These are phyloP conservation scores for Theonella swinhoei DNA, from an alignment of 37 sponge, comb jelly and placozoan genomes.

Conservation along the genomic window DNA sequence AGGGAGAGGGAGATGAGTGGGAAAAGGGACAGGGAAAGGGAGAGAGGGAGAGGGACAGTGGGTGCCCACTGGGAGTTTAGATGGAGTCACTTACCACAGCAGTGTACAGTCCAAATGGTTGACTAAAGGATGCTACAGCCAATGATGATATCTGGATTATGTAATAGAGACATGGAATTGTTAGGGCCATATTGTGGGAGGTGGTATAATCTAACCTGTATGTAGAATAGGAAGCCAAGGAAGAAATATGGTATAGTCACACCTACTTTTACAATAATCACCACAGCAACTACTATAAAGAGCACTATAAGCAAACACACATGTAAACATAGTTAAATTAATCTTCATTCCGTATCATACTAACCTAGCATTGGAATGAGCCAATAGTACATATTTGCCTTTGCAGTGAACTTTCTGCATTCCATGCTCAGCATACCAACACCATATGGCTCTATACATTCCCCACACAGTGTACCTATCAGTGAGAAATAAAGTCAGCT, in stretches of 20 bases:
- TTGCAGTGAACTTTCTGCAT: slow-evolving; percentile 1
- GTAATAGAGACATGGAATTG: background rate
- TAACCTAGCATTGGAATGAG: slow-evolving; percentile 16
- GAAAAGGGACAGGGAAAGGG: too few species aligned
- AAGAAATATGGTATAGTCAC: slow-evolving; percentile 5
- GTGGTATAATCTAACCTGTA: too few species aligned
- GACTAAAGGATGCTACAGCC: background rate
- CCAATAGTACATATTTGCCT: background rate
- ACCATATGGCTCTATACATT: slow-evolving; percentile 15
- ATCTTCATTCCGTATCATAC: background rate
- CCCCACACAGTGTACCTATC: slow-evolving; percentile 27
- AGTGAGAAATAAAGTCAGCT: background rate
- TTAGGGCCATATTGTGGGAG: background rate
- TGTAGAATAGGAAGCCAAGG: slow-evolving; percentile 17
- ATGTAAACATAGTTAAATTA: background rate
- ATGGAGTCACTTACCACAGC: background rate
- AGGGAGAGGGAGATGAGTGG: too few species aligned
- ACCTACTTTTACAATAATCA: slow-evolving; percentile 16
- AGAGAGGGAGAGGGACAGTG: background rate
- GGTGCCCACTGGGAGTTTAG: background rate
- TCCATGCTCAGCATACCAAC: slow-evolving; percentile 15
- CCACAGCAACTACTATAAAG: background rate
- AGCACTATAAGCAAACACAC: background rate
- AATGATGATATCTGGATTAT: slow-evolving; percentile 2
- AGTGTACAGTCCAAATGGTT: background rate